A percentile compares a stretch with the other conserved stretches of the same genome.
Evolutionary conservation across 1,140 invertebrate genomes (phyloP).

Genomic region (Atta texana): DNA sequence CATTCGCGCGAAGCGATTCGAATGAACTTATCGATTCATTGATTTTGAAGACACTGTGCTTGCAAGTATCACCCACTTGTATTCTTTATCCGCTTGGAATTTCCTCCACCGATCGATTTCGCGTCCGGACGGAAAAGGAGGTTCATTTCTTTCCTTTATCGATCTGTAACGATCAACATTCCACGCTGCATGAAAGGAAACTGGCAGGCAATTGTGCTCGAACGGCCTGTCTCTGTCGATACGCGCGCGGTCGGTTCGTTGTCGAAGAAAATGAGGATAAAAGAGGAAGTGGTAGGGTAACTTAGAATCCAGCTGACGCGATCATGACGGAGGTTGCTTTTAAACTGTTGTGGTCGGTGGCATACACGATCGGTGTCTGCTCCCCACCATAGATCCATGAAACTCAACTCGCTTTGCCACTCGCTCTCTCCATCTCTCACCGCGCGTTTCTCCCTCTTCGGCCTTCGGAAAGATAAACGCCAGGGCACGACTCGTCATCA

Average conservation of each 20-base stretch:
- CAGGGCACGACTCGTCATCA: slow-evolving; percentile 69
- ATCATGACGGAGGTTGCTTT: slow-evolving; percentile 85
- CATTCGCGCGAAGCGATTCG: background rate
- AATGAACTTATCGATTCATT: background rate
- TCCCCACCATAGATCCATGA: slow-evolving; percentile 76
- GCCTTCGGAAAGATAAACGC: slow-evolving; percentile 82
- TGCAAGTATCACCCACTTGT: slow-evolving; percentile 17
- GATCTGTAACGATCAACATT: slow-evolving; percentile 27
- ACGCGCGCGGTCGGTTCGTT: slow-evolving; percentile 74
- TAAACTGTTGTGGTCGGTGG: slow-evolving; percentile 82
- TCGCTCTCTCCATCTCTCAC: slow-evolving; percentile 55
- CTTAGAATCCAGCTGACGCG: slow-evolving; percentile 82
- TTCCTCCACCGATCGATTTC: slow-evolving; percentile 19
- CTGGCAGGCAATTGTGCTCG: slow-evolving; percentile 19
- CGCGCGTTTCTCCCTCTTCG: slow-evolving; percentile 66
- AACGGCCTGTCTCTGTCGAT: slow-evolving; percentile 68
- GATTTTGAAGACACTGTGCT: background rate
- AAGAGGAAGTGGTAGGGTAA: slow-evolving; percentile 61
- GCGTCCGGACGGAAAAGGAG: background rate
- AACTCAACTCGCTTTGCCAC: slow-evolving; percentile 57
- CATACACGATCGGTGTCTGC: slow-evolving; percentile 80
- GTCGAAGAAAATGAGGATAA: slow-evolving; percentile 30
- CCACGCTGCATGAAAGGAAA: background rate
- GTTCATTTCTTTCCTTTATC: slow-evolving; percentile 12
- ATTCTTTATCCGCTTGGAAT: background rate